Base-by-base conservation (phyloP, 1,140 invertebrate species). In the Drosophila willistoni region DNA sequence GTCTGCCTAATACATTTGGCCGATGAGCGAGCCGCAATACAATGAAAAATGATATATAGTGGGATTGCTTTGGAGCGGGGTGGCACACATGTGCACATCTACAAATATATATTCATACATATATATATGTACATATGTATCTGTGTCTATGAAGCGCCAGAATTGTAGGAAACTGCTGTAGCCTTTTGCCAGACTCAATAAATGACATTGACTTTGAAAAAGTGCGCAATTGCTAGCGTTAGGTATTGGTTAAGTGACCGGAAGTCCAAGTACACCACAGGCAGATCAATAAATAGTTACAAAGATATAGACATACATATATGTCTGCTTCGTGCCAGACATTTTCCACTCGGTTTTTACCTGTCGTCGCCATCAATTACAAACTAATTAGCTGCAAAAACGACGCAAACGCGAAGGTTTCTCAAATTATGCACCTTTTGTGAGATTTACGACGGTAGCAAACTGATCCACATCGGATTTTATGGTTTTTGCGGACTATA, bases 141-240 rank as follows among this genome's bases (percentile, higher is more conserved):
- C 10, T 39, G 36, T 39, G 36, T 39, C 14, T 39, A 77, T 77
- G 76, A 77, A 70, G 73, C 44, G 51, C 22, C 54, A 74, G 36
- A 78, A 74, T 65, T 78, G 71, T 81, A 54, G n/a, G 71, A 62
- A 64, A 76, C 59, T 47, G 10, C 10, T 76, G 39, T 47, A 57
- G 44, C 55, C 19, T 39, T 29, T 59, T 75, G 79, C 79, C 77
- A 29, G 71, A 39, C 70, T 83, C 73, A 77, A 86, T 79, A 87
- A 73, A 57, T 68, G 79, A 55, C 83, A 86, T 86, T 86, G 83
- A 86, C 83, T 86, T 86, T 86, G 83, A 86, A 87, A 51, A 67
- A 70, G 63, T 54, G 68, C 34, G 68, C 64, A 64, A 12, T 55
- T 25, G 36, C 36, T 2, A 36, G 1, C 39, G 12, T 14, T 41